These are phyloP conservation scores for Mesocentrotus franciscanus DNA, from an alignment of 53 echinoderm and acorn worm species.

Conservation along the genomic window DNA sequence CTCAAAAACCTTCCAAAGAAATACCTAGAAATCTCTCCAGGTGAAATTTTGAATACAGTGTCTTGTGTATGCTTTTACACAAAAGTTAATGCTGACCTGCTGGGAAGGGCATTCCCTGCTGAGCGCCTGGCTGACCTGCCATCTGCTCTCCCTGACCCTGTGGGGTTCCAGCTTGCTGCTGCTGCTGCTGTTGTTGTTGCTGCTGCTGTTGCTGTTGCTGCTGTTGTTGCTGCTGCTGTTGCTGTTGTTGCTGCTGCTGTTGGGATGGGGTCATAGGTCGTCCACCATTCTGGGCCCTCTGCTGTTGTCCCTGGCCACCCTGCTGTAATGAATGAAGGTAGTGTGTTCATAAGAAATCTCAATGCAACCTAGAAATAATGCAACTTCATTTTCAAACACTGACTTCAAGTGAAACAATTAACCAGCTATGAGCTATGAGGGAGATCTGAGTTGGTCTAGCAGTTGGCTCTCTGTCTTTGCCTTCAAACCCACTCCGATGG, in stretches of 20 bases:
- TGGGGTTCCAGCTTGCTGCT: constrained; percentile 68
- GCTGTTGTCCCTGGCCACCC: constrained; percentile 66
- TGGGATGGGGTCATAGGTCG: constrained; percentile 91
- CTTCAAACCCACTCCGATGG: no score
- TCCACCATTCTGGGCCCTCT: constrained; percentile 71
- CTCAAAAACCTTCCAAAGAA: no score
- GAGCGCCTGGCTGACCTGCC: constrained; percentile 61
- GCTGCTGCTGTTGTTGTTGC: constrained; percentile 71
- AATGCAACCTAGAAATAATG: no score
- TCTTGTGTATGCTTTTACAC: no score
- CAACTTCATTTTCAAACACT: no score
- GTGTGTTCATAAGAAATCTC: background rate
- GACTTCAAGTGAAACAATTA: no score
- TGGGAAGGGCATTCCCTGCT: constrained; percentile 71
- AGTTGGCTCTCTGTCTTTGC: no score
- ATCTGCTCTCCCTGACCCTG: constrained; percentile 69
- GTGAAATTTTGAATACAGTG: no score
- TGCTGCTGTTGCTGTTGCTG: constrained; percentile 71
- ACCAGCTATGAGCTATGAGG: no score
- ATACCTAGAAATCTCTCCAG: no score
- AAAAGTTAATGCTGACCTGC: constrained; percentile 58
- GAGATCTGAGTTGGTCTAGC: no score
- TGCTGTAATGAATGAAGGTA: background rate
- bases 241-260: constrained; percentile 73
- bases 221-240: constrained; percentile 73